These are phyloP conservation scores for Ahaetulla prasina DNA, from an alignment of 2,113 vertebrate species.

Conservation along the genomic window DNA sequence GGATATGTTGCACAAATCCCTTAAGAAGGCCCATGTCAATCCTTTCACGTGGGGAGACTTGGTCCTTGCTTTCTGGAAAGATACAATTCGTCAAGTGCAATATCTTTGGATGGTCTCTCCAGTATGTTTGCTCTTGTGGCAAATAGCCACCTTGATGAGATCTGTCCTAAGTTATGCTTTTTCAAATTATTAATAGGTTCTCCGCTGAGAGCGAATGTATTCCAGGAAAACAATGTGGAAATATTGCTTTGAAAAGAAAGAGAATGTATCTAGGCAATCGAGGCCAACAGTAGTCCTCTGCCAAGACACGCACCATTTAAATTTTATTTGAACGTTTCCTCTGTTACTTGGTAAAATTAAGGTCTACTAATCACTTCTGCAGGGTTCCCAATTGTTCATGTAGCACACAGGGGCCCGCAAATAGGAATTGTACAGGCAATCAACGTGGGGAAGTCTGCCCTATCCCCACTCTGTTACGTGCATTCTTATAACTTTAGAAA, in stretches of 20 bases:
- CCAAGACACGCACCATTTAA: conserved; percentile 47
- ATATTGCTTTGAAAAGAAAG: conserved; percentile 40
- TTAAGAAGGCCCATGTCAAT: background rate
- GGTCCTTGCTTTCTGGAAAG: background rate
- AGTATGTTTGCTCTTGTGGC: conserved; percentile 24
- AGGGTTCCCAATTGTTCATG: background rate
- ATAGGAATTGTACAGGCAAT: background rate
- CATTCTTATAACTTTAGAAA: background rate
- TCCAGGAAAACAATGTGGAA: conserved; percentile 68
- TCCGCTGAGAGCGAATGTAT: conserved; percentile 28
- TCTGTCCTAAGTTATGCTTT: conserved; percentile 51
- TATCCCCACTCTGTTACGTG: background rate
- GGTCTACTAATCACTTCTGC: background rate
- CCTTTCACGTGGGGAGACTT: background rate
- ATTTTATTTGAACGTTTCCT: conserved; percentile 21
- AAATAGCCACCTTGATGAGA: conserved; percentile 40
- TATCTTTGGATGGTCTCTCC: background rate
- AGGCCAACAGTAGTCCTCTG: conserved; percentile 46
- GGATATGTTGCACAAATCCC: background rate
- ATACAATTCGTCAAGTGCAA: background rate
- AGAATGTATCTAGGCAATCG: conserved; percentile 45
- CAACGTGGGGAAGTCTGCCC: background rate
- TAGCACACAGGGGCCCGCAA: too few species aligned
- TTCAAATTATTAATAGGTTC: conserved; percentile 63
- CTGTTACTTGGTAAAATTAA: conserved; percentile 6